phyloP scores from a whole-genome alignment of 2,797 vertebrate genomes.

The Sebastes trivittatus region DNA sequence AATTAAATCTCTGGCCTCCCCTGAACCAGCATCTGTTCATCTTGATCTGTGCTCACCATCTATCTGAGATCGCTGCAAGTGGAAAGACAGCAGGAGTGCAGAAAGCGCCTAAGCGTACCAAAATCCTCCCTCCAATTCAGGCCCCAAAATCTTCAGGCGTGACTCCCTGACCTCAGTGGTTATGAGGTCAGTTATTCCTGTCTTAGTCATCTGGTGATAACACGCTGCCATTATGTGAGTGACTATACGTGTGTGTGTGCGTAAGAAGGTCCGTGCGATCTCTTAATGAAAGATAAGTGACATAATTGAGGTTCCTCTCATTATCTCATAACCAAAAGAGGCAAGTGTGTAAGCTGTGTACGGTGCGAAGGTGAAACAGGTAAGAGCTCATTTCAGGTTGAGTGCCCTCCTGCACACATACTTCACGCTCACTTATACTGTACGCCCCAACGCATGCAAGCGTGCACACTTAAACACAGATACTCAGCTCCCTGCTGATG shows the following conservation, averaged over 20 bases:
- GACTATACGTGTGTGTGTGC: background rate
- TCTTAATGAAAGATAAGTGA: slow-evolving; percentile 71
- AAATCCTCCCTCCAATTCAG: slow-evolving; percentile 52
- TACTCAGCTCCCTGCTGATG: slow-evolving; percentile 48
- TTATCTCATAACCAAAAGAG: slow-evolving; percentile 65
- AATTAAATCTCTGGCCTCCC: slow-evolving; percentile 24
- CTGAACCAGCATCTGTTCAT: slow-evolving; percentile 30
- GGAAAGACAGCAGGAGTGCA: background rate
- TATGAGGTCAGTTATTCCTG: slow-evolving; percentile 54
- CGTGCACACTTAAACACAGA: slow-evolving; percentile 12
- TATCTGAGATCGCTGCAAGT: background rate
- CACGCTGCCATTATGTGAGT: slow-evolving; percentile 53
- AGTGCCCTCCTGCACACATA: background rate
- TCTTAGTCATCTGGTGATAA: slow-evolving; percentile 67
- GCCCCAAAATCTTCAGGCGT: slow-evolving; percentile 16
- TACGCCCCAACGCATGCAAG: background rate
- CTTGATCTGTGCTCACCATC: background rate
- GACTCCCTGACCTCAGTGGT: slow-evolving; percentile 52
- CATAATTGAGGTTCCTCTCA: slow-evolving; percentile 47
- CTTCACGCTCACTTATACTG: background rate
- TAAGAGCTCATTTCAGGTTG: slow-evolving; percentile 5
- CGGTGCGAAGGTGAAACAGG: slow-evolving; percentile 17
- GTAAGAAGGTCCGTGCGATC: slow-evolving; percentile 44
- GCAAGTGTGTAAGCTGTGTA: slow-evolving; percentile 49
- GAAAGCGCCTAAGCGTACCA: slow-evolving; percentile 24